Conservation (phyloP, 2,888 invertebrate genomes). For the Drosophila mettleri region DNA sequence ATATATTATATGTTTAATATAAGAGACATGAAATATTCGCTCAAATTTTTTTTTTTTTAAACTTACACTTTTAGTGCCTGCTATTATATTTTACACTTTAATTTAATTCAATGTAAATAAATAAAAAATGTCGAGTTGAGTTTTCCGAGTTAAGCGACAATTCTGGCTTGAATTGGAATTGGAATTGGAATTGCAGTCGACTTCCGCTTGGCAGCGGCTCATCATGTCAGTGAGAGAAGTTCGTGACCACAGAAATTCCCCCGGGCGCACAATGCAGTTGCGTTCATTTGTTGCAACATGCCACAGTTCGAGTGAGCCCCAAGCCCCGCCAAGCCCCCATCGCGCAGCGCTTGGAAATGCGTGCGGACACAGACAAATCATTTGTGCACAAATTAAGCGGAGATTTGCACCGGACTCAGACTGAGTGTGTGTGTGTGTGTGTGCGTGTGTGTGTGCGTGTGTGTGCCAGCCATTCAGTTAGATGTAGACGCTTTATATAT, state of each 20-base stretch:
- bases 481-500: conserved; percentile 4
- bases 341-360: conserved; percentile 38
- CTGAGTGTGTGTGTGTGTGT: background rate
- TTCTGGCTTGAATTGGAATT: conserved; percentile 22
- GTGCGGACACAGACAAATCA: conserved; percentile 46
- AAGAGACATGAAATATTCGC: too few relatives aligned
- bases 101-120: conserved; percentile 4
- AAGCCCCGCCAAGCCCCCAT: background rate
- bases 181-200: conserved; percentile 40
- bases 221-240: conserved; percentile 18
- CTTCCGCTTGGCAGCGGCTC: conserved; percentile 61
- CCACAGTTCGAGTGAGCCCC: background rate
- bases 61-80: background rate
- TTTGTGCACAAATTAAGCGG: conserved; percentile 51
- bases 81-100: background rate
- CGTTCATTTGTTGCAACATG: conserved; percentile 58
- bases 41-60: too few relatives aligned
- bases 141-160: conserved; percentile 4
- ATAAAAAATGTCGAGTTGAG: conserved; percentile 2
- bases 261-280: conserved; percentile 52
- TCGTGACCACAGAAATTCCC: conserved; percentile 14
- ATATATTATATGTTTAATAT: too few relatives aligned
- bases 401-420: conserved; percentile 19
- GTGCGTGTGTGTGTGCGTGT: background rate
- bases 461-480: background rate